Conservation (phyloP, 2,113 vertebrate genomes). For the Symphodus melops region DNA sequence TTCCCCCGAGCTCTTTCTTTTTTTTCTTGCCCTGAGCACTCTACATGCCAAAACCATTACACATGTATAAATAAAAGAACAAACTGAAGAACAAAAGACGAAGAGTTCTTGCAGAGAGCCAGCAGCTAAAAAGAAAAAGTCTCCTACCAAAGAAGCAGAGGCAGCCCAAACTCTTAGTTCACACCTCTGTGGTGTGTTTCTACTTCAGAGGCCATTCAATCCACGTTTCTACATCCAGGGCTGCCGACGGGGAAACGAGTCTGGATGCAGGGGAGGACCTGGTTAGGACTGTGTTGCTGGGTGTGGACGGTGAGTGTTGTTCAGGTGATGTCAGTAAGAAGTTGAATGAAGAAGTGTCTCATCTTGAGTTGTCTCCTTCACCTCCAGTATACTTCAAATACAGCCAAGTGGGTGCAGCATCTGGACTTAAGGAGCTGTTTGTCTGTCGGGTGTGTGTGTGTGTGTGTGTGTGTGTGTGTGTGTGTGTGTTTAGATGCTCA, state of each 20-base stretch:
- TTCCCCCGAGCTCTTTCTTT: background rate
- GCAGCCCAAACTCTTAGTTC: background rate
- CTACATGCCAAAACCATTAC: background rate
- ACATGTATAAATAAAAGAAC: background rate
- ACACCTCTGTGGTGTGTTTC: background rate
- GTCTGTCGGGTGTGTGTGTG: no score
- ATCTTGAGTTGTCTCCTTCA: no score
- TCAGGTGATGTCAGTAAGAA: no score
- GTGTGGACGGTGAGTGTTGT: no score
- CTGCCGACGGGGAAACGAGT: background rate
- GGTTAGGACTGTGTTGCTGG: no score
- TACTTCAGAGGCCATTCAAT: background rate
- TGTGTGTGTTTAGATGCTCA: no score
- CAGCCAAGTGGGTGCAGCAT: no score
- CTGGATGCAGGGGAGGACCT: no score
- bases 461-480: no score
- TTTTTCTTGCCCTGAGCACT: background rate
- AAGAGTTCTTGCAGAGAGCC: background rate
- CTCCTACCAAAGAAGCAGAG: background rate
- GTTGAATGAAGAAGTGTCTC: no score
- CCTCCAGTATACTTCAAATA: no score
- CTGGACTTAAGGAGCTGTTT: no score
- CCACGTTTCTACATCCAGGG: background rate
- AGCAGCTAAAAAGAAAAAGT: background rate
- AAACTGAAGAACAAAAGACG: background rate